Base-by-base conservation (phyloP, 2,797 vertebrate genomes). In the Corythornis leucogaster region DNA sequence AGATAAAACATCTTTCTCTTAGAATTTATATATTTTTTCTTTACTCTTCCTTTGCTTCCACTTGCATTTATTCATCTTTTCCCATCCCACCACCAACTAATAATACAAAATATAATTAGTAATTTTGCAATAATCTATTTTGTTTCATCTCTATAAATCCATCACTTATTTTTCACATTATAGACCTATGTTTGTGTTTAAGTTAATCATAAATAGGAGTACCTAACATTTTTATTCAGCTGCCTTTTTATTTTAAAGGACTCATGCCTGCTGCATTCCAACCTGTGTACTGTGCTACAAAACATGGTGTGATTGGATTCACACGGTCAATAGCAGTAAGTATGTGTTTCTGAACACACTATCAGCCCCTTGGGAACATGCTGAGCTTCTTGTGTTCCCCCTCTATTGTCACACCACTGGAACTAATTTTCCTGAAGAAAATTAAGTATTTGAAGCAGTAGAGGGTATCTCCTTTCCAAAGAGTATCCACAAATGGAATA, bases 201-300 rank as follows among this genome's bases (percentile, higher is more conserved):
- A 86, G 33, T 12, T 74, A 62, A 86, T 31, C 30, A 38, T 40
- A 74, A 77, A 48, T 26, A 86, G 35, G 35, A 66, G 3, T 79
- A 30, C 40, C 20, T 8, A 2, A 19, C n/a, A 63, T 64, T 75
- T 90, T 94, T 33, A 90, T 81, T 81, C 59, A 55, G 55, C 53
- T 94, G 38, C 62, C 67, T 96, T 95, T 92, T 68, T 90, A 92
- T 97, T 74, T 96, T 97, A 50, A 96, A 99, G 99, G 98, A 54
- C 99, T 99, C 92, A 96, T 99, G 73, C 98, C 99, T 69, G 98
- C 98, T 78, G 98, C 99, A n/a, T 98, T 98, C 54, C 99, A 99
- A 93, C 99, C 99, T 24, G 99, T 99, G 51, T 99, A 99, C 93
- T 99, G 98, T 54, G 99, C 99, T 42, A 99, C 99, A 30, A 99